Conservation (phyloP, 2,888 invertebrate species). For the Phyto melanocephala region DNA sequence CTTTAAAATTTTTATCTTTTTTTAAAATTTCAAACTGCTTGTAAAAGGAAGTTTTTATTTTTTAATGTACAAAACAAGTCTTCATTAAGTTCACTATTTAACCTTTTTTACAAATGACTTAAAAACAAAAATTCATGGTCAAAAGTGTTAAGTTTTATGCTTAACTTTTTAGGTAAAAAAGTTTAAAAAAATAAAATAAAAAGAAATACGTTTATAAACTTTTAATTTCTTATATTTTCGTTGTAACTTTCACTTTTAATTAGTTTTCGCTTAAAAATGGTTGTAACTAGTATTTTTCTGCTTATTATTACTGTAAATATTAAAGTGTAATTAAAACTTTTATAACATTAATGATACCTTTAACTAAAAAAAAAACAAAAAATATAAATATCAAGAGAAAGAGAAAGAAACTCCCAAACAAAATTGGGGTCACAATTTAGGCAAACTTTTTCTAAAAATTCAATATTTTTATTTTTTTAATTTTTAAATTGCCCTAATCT, state of each 20-base stretch:
- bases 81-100: neutral
- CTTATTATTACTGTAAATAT: too few relatives aligned
- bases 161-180: too few relatives aligned
- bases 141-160: neutral
- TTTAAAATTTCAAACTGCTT: neutral
- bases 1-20: neutral
- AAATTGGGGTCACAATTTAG: too few relatives aligned
- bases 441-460: too few relatives aligned
- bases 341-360: neutral
- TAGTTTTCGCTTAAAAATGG: slow-evolving; percentile 21
- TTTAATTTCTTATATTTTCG: neutral
- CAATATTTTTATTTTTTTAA: too few relatives aligned
- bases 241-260: slow-evolving; percentile 53
- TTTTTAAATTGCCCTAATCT: too few relatives aligned
- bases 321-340: neutral
- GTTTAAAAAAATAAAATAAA: too few relatives aligned
- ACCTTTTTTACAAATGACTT: neutral
- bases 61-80: slow-evolving; percentile 6
- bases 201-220: neutral
- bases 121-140: slow-evolving; percentile 11
- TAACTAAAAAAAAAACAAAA: too few relatives aligned
- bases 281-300: neutral
- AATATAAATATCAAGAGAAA: too few relatives aligned
- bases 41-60: slow-evolving; percentile 21
- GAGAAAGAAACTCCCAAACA: too few relatives aligned